Percentiles rank a stretch among this genome's conserved stretches.
These are phyloP conservation scores for Sphaerophoria taeniata DNA, from an alignment of 2,888 invertebrate genomes.

Conservation along the genomic window DNA sequence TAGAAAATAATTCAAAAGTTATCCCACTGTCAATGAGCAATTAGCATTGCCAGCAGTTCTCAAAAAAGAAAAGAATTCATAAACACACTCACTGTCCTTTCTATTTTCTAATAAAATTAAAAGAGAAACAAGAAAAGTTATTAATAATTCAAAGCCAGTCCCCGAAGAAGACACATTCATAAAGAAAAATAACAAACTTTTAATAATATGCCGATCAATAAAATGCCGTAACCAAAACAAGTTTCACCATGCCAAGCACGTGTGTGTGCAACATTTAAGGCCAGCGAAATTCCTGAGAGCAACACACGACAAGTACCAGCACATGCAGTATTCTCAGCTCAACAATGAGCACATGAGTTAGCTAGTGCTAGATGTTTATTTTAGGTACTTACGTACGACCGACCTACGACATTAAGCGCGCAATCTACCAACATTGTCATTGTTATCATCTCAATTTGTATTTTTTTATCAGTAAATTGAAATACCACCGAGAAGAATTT, in stretches of 20 bases:
- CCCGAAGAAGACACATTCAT: background rate
- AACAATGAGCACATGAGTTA: conserved; percentile 2
- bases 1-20: too few species aligned
- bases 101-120: background rate
- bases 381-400: background rate
- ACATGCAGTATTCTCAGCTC: conserved; percentile 4
- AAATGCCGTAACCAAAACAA: conserved; percentile 29
- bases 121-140: background rate
- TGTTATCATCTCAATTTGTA: conserved; percentile 8
- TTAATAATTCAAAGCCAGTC: background rate
- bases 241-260: conserved; percentile 47
- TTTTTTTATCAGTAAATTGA: conserved; percentile 26
- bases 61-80: background rate
- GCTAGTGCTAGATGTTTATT: too few species aligned
- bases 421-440: conserved; percentile 1
- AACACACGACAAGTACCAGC: background rate
- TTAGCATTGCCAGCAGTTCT: background rate
- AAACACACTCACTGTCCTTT: background rate
- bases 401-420: conserved; percentile 5
- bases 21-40: too few species aligned
- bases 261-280: conserved; percentile 54
- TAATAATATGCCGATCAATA: conserved; percentile 32
- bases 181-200: background rate
- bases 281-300: conserved; percentile 46
- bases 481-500: background rate